A percentile compares a stretch with the other conserved stretches of the same genome.
phyloP scores from a whole-genome alignment of 2,797 vertebrate species.

The Tolypeutes matacus region DNA sequence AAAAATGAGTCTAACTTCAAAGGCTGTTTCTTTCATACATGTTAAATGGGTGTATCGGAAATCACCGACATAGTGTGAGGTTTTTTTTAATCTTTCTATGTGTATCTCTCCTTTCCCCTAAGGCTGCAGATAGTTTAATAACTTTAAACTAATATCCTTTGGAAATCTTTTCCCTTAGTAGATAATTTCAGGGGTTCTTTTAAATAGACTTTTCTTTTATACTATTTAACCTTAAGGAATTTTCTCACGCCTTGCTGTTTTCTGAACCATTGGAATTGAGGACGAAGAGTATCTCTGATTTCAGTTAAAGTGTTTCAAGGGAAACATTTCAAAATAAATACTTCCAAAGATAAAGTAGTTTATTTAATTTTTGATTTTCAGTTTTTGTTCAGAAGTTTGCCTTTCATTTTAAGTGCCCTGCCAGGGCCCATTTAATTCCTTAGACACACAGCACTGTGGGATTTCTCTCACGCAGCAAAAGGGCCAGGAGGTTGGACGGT shows the following conservation, averaged over 20 bases:
- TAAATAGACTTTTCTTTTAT: background rate
- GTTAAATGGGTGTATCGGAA: background rate
- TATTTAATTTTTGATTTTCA: background rate
- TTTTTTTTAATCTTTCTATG: background rate
- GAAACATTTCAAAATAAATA: background rate
- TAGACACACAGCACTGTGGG: fast-evolving
- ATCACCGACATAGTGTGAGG: fast-evolving
- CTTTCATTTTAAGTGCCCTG: background rate
- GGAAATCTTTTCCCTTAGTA: background rate
- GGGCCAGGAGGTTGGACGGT: background rate
- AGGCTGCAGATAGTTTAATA: background rate
- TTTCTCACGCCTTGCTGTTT: background rate
- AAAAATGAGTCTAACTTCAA: background rate
- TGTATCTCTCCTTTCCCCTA: background rate
- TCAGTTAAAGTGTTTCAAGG: background rate
- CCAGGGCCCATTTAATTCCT: background rate
- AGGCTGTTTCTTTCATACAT: background rate
- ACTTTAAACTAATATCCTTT: background rate
- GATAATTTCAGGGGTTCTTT: background rate
- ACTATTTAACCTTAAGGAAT: background rate
- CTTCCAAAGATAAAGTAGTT: background rate
- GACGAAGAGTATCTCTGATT: background rate
- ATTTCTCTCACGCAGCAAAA: background rate
- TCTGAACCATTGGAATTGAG: background rate
- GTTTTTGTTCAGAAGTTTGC: background rate